These are phyloP conservation scores for Euzophera pinguis DNA, from an alignment of 2,888 invertebrate genomes.

Conservation along the genomic window DNA sequence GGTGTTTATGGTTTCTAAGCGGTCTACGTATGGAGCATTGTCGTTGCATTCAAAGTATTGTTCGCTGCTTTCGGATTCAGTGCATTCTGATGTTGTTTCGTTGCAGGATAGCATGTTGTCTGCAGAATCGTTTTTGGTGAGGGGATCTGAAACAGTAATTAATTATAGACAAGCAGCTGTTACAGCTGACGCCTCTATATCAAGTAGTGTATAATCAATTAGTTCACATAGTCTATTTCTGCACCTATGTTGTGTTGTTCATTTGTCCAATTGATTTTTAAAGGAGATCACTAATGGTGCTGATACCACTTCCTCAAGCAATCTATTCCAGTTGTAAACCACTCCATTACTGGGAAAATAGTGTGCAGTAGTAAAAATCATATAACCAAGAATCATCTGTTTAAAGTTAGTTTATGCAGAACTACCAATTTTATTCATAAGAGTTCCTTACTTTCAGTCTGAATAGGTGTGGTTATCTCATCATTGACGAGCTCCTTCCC, in stretches of 20 bases:
- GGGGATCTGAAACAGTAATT: slow-evolving; percentile 49
- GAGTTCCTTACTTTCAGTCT: slow-evolving; percentile 60
- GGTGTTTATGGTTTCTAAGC: slow-evolving; percentile 45
- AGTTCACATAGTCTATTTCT: neutral
- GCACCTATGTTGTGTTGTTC: no score
- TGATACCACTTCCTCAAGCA: no score
- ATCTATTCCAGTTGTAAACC: no score
- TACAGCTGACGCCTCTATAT: no score
- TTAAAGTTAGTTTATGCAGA: no score
- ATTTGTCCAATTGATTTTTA: no score
- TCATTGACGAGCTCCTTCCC: slow-evolving; percentile 76
- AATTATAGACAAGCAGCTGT: neutral
- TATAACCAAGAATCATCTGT: no score
- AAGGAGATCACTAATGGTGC: no score
- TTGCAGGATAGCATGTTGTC: slow-evolving; percentile 74
- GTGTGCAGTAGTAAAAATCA: no score
- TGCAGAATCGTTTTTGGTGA: slow-evolving; percentile 70
- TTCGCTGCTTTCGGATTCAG: slow-evolving; percentile 75
- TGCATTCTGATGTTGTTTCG: slow-evolving; percentile 75
- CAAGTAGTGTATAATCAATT: neutral
- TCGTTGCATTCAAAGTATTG: slow-evolving; percentile 74
- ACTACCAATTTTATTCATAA: no score
- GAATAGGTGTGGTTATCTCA: slow-evolving; percentile 41
- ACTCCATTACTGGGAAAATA: no score
- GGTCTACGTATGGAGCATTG: slow-evolving; percentile 52